These are phyloP conservation scores for Euglossa dilemma DNA, from an alignment of 1,140 invertebrate genomes.

Conservation along the genomic window DNA sequence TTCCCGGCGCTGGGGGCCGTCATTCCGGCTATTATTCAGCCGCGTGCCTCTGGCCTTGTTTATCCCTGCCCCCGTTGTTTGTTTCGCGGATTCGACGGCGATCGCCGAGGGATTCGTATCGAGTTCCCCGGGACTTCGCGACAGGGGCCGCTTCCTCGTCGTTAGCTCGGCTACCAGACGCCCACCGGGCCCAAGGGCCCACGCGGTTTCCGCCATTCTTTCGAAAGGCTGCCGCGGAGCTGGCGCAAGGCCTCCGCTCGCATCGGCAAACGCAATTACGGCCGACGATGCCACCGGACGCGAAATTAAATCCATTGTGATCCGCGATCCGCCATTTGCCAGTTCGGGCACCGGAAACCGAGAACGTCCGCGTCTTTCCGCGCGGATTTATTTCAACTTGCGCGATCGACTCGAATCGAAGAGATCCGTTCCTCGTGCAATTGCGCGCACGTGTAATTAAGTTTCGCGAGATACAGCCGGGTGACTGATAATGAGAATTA, in stretches of 20 bases:
- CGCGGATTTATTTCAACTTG: too few relatives aligned
- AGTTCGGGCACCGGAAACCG: neutral
- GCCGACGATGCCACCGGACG: conserved; percentile 54
- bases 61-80: conserved; percentile 34
- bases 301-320: conserved; percentile 66
- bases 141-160: conserved; percentile 51
- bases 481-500: too few relatives aligned
- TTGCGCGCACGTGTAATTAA: too few relatives aligned
- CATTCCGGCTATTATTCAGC: conserved; percentile 59
- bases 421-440: too few relatives aligned
- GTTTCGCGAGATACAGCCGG: too few relatives aligned
- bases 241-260: neutral
- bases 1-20: conserved; percentile 49
- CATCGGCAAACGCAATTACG: conserved; percentile 57
- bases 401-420: too few relatives aligned
- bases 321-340: conserved; percentile 39
- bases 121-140: conserved; percentile 26
- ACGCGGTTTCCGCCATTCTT: conserved; percentile 47
- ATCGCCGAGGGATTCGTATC: conserved; percentile 26
- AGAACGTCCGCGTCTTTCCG: too few relatives aligned
- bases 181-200: conserved; percentile 39
- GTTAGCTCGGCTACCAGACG: conserved; percentile 52
- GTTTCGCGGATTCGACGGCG: conserved; percentile 30
- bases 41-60: conserved; percentile 37
- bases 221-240: conserved; percentile 1